Evolutionary conservation across 2,888 invertebrate species (phyloP).

Genomic region (Lobophora halterata): DNA sequence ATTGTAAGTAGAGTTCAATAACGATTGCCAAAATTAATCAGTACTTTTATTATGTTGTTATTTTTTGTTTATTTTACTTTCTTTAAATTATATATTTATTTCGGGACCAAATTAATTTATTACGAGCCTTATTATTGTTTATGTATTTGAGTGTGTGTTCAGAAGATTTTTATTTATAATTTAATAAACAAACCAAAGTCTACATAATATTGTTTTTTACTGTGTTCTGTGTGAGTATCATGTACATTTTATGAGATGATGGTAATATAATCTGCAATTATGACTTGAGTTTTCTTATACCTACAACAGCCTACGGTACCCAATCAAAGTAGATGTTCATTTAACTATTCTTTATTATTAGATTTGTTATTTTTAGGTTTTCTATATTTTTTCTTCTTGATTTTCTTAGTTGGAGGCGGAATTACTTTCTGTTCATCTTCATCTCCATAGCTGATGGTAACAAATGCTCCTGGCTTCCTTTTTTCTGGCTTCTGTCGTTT

Average conservation of each 20-base stretch:
- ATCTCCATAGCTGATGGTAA: constrained; percentile 63
- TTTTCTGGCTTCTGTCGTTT: constrained; percentile 36
- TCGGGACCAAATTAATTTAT: constrained; percentile 81
- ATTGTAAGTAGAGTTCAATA: constrained; percentile 73
- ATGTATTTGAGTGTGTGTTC: constrained; percentile 75
- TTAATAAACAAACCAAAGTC: constrained; percentile 80
- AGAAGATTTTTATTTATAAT: constrained; percentile 76
- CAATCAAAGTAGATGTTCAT: constrained; percentile 6
- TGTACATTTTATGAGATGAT: constrained; percentile 60
- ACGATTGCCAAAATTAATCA: constrained; percentile 78
- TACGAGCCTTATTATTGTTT: constrained; percentile 67
- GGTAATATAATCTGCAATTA: constrained; percentile 64
- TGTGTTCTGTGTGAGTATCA: constrained; percentile 57
- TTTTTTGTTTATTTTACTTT: constrained; percentile 61
- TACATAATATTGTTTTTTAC: constrained; percentile 72
- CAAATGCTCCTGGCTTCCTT: constrained; percentile 66
- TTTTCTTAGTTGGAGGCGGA: constrained; percentile 54
- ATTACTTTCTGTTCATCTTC: constrained; percentile 38
- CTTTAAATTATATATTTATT: constrained; percentile 77
- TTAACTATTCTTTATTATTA: constrained; percentile 25
- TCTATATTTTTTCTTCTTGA: constrained; percentile 61
- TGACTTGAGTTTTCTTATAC: constrained; percentile 47
- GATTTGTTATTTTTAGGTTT: constrained; percentile 43
- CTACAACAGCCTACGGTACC: not conserved
- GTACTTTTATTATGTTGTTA: constrained; percentile 74